Percentiles rank a stretch among this genome's conserved stretches.
phyloP scores from a whole-genome alignment of 2,888 invertebrate genomes.

The Lasioglossum vierecki region DNA sequence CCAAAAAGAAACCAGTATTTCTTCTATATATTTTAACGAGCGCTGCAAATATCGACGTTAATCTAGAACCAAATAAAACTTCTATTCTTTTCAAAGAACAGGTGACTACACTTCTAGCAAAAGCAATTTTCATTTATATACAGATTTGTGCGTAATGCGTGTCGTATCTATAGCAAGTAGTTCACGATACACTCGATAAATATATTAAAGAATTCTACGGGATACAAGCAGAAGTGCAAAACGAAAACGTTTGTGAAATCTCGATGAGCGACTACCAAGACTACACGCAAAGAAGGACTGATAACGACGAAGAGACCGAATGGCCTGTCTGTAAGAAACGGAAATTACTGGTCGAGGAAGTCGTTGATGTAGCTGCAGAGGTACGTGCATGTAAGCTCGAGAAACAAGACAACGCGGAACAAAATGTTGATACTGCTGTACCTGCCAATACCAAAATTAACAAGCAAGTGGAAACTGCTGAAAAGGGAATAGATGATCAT shows the following conservation, averaged over 20 bases:
- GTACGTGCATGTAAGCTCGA: not conserved
- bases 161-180: constrained; percentile 63
- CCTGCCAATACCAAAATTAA: constrained; percentile 7
- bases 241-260: constrained; percentile 44
- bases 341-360: constrained; percentile 53
- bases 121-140: constrained; percentile 22
- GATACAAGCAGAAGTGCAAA: constrained; percentile 54
- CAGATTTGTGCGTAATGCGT: constrained; percentile 26
- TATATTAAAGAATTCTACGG: constrained; percentile 76
- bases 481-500: not conserved
- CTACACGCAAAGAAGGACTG: constrained; percentile 23
- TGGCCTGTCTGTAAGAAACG: constrained; percentile 71
- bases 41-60: constrained; percentile 85
- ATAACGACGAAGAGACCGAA: constrained; percentile 51
- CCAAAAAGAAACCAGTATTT: constrained; percentile 84
- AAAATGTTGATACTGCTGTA: not conserved
- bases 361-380: not conserved
- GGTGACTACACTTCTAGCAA: constrained; percentile 76
- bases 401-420: not conserved
- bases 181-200: constrained; percentile 72
- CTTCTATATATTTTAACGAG: constrained; percentile 83
- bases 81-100: constrained; percentile 85
- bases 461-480: not conserved
- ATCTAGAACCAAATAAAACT: constrained; percentile 87
- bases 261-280: constrained; percentile 52